Evolutionary conservation across 2,113 vertebrate species (phyloP), one percentile per base, ranked within the genome.

Genomic region (Pantherophis guttatus): DNA sequence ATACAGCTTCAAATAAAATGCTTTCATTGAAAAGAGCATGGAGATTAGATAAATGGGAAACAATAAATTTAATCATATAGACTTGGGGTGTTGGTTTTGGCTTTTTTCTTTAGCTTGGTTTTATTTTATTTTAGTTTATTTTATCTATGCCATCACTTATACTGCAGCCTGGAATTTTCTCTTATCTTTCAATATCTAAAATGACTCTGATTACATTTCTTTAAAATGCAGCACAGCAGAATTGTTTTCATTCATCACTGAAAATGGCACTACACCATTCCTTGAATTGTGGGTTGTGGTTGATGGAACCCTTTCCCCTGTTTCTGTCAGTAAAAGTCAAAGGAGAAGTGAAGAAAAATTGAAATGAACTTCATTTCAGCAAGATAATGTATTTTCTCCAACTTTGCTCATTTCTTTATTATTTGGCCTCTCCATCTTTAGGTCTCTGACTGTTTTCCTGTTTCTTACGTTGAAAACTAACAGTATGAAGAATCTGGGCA

Each of bases 1-100:
- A 95, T 92, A 92, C 6, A 95, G 11, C 10, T 90, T 94, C 92
- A 91, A 94, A 57, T 92, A 91, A 94, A 96, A 93, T 58, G 62
- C n/a, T 33, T 95, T 93, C 89, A 39, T 87, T 54, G 90, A 88
- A 94, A 94, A 92, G 94, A 89, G 57, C 65, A 91, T 93, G 7
- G 57, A 97, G 92, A 94, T 93, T 89, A 93, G 29, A 57, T 48
- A 88, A 75, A 90, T 4, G 65, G 90, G 95, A 93, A 95, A 91
- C 24, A 94, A 93, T 94, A 90, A 90, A 95, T 95, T 87, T 3
- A 92, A 89, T 89, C 75, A 29, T 54, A 6, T 9, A 93, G 11
- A 19, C 0, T 0, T 52, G 11, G 29, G 26, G 86, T 93, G 91
- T 93, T 29, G n/a, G 48, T 86, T 95, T 90, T 86, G 29, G 26